Conservation (phyloP, 2,113 vertebrate genomes). For the Scartelaos histophorus region DNA sequence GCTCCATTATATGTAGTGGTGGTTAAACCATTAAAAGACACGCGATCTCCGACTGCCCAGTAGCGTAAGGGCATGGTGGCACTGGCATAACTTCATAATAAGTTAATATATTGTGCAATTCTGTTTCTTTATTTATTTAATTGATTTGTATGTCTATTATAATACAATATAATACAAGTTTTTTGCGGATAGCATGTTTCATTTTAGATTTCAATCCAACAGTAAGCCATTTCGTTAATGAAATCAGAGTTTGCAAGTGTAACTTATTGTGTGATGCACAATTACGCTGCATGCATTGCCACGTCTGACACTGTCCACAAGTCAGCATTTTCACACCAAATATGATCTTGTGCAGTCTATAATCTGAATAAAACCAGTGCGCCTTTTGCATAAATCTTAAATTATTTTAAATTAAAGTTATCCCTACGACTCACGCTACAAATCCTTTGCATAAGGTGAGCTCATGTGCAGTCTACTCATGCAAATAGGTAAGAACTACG, state of each 20-base stretch:
- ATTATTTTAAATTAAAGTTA: background rate
- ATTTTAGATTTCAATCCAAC: too few species aligned
- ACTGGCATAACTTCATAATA: background rate
- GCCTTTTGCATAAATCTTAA: background rate
- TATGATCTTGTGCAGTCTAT: background rate
- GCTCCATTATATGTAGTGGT: background rate
- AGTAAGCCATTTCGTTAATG: too few species aligned
- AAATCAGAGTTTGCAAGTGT: too few species aligned
- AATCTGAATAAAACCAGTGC: background rate
- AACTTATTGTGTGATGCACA: too few species aligned
- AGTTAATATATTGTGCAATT: background rate
- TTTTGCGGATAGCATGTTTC: too few species aligned
- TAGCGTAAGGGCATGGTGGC: background rate
- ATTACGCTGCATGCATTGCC: too few species aligned
- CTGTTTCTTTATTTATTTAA: too few species aligned
- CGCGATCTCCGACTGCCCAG: background rate
- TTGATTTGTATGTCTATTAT: too few species aligned
- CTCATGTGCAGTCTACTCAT: background rate
- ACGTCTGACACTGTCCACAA: background rate
- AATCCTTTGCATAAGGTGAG: background rate
- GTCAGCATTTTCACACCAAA: background rate
- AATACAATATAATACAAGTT: too few species aligned
- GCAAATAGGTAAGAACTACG: background rate
- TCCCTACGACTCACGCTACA: background rate
- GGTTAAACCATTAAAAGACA: background rate